phyloP scores from a whole-genome alignment of 2,113 vertebrate genomes.

The Ophiodon elongatus region DNA sequence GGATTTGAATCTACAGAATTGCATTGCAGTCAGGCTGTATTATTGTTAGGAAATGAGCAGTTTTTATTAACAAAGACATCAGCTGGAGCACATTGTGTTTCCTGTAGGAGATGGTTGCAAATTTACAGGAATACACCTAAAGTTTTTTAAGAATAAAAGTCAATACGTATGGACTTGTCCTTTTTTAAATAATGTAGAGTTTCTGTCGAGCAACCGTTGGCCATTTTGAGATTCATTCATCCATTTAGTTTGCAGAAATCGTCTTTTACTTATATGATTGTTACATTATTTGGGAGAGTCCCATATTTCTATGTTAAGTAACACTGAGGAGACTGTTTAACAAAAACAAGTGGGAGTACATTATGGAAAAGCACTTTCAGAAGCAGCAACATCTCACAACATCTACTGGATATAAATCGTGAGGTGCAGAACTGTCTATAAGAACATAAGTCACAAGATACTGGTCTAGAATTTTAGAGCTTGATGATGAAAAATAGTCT shows the following conservation, averaged over 20 bases:
- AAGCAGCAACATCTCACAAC: not conserved
- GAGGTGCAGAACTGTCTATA: not conserved
- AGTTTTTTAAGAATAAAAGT: not conserved
- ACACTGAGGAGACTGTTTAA: not conserved
- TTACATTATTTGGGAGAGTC: not conserved
- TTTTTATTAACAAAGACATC: not conserved
- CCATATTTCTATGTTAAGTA: not conserved
- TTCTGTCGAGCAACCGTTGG: not conserved
- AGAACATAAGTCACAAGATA: not conserved
- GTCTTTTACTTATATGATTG: not conserved
- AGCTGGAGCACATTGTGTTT: not conserved
- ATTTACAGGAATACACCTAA: not conserved
- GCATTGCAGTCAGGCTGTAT: not conserved
- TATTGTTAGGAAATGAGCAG: constrained; percentile 17
- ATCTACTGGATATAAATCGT: not conserved
- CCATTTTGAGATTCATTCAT: not conserved
- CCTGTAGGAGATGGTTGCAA: not conserved
- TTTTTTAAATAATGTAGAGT: not conserved
- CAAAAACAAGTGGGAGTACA: not conserved
- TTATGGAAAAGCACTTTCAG: not conserved
- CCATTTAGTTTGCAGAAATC: not conserved
- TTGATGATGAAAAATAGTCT: not conserved
- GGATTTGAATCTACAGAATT: constrained; percentile 53
- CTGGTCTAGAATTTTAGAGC: not conserved
- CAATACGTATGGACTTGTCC: not conserved